Conservation (phyloP, 2,888 invertebrate species). For the Tinea trinotella region DNA sequence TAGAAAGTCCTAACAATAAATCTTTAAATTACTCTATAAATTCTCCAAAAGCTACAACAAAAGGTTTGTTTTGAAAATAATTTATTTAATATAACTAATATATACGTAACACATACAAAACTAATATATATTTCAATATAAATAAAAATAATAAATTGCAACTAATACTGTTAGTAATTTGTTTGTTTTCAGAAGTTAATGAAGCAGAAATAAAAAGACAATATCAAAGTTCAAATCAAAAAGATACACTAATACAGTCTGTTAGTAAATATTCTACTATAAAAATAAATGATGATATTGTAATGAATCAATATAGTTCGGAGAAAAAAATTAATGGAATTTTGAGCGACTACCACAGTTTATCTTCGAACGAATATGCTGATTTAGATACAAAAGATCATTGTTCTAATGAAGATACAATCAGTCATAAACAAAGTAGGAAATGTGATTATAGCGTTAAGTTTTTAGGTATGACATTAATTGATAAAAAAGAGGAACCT, state of each 20-base stretch:
- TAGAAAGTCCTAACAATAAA: not conserved
- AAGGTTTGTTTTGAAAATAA: not conserved
- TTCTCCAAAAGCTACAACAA: too few relatives aligned
- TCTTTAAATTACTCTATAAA: too few relatives aligned
- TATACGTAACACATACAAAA: too few relatives aligned
- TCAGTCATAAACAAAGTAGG: not conserved
- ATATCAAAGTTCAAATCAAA: not conserved
- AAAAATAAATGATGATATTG: not conserved
- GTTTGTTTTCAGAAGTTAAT: not conserved
- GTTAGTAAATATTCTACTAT: not conserved
- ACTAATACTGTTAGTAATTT: too few relatives aligned
- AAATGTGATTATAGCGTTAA: constrained; percentile 41
- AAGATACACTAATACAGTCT: not conserved
- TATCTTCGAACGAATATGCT: not conserved
- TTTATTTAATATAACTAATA: too few relatives aligned
- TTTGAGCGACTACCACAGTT: not conserved
- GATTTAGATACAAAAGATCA: not conserved
- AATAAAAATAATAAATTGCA: too few relatives aligned
- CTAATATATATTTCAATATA: too few relatives aligned
- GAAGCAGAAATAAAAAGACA: not conserved
- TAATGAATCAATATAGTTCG: not conserved
- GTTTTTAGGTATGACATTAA: constrained; percentile 54
- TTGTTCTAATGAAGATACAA: not conserved
- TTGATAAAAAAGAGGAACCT: constrained; percentile 28
- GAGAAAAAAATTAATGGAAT: not conserved